phyloP scores from a whole-genome alignment of 1,140 invertebrate genomes.

The Nasonia giraulti region DNA sequence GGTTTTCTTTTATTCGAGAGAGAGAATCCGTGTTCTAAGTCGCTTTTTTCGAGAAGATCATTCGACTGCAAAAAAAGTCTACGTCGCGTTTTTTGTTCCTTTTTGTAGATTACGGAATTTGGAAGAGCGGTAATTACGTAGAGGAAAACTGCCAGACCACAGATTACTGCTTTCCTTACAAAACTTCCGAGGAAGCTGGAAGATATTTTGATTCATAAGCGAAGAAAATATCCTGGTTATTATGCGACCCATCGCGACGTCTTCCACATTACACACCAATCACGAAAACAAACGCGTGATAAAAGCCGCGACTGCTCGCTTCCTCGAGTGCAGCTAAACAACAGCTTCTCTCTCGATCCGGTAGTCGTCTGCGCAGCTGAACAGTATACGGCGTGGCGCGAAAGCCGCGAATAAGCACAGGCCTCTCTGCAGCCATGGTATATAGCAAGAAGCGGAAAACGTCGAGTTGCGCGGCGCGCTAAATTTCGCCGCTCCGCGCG shows the following conservation, averaged over 20 bases:
- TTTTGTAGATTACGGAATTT: not conserved
- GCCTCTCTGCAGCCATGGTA: not conserved
- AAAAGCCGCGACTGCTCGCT: too few species aligned
- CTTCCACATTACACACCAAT: too few species aligned
- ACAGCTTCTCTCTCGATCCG: not conserved
- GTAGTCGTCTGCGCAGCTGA: not conserved
- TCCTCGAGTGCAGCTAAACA: not conserved
- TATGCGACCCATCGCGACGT: too few species aligned
- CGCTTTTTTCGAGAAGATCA: not conserved
- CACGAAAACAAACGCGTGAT: too few species aligned
- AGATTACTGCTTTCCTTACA: not conserved
- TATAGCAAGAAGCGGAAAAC: not conserved
- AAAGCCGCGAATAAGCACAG: not conserved
- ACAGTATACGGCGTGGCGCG: not conserved
- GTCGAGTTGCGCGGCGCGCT: constrained; percentile 17
- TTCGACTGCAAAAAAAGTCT: not conserved
- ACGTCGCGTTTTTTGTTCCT: too few species aligned
- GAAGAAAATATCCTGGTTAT: too few species aligned
- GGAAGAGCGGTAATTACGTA: not conserved
- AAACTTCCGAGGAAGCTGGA: not conserved
- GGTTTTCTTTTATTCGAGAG: not conserved
- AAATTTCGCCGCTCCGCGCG: constrained; percentile 49
- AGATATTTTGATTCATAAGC: too few species aligned
- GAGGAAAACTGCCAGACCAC: not conserved
- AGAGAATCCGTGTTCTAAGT: too few species aligned